Percentiles rank a stretch among this genome's conserved stretches.
phyloP scores from a whole-genome alignment of 2,113 vertebrate genomes.

The Ictalurus punctatus region DNA sequence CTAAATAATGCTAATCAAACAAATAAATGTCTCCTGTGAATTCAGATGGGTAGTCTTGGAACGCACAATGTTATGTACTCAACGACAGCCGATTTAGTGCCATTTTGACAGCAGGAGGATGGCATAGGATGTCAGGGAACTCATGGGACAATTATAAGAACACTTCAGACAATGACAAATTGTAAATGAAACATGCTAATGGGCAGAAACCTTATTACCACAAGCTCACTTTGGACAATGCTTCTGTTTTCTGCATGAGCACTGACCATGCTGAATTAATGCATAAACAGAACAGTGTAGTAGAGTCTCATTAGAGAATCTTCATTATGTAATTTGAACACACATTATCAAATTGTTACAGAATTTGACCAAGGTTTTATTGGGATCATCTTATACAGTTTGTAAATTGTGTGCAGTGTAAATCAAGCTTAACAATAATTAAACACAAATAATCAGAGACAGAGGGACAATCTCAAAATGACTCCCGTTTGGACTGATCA shows the following conservation, averaged over 20 bases:
- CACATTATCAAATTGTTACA: neutral
- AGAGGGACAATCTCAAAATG: neutral
- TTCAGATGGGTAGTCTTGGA: neutral
- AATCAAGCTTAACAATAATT: neutral
- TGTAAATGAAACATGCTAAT: neutral
- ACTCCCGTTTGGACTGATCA: neutral
- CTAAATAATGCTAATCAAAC: neutral
- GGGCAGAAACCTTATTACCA: neutral
- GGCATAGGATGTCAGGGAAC: neutral
- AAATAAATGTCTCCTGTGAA: neutral
- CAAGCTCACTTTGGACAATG: neutral
- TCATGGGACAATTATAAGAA: neutral
- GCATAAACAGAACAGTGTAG: neutral
- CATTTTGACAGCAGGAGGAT: neutral
- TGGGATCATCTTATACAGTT: neutral
- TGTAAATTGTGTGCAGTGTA: neutral
- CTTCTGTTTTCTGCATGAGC: neutral
- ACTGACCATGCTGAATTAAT: neutral
- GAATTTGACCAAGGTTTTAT: neutral
- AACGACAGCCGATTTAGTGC: neutral
- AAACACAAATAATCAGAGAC: neutral
- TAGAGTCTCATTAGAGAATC: neutral
- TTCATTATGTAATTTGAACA: neutral
- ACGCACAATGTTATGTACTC: neutral
- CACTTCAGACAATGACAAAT: neutral